Base-by-base conservation (phyloP, 2,797 vertebrate species). In the Esox masquinongy region DNA sequence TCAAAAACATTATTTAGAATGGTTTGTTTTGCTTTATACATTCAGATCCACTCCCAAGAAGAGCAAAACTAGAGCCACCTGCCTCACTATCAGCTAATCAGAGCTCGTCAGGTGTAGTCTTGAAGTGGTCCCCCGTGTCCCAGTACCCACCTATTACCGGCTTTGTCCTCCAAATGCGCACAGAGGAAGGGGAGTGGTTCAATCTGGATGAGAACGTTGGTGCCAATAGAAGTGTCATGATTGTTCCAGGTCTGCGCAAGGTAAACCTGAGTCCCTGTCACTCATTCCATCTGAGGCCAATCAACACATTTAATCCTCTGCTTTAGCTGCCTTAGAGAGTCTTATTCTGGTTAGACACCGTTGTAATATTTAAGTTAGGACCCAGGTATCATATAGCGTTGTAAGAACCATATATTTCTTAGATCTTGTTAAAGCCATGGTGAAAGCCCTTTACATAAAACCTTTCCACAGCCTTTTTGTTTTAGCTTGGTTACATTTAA, bases 211-310 rank as follows among this genome's bases (percentile, higher is more conserved):
- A 92, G 67, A 89, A 94, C 78, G 95, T 98, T 85, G 87, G 92
- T 1, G 93, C 93, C 87, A 92, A 94, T 0, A 89, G 91, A 24
- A 95, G 88, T 3, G 90, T 96, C 85, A 84, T 96, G 24, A 87
- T 97, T 78, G 94, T 99, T 83, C 94, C 89, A 0, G 96, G 95
- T 66, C 94, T 99, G 78, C 95, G 94, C 80, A 97, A 97, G 96
- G 98, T 99, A 91, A 89, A 74, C 39, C 11, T 8, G n/a, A 79
- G 34, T 26, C 69, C 72, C 72, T 24, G 73, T 49, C 29, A 1
- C 12, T 0, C 63, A 5, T 79, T 83, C 84, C 85, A 77, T 84
- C 61, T 36, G 84, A 77, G 82, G 77, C 82, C 79, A 85, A 84
- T 90, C 85, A 84, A 73, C 71, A 53, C 49, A 43, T 2, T 14